These are phyloP conservation scores for Orchestia grillus DNA, from an alignment of 1,140 invertebrate species.

Conservation along the genomic window DNA sequence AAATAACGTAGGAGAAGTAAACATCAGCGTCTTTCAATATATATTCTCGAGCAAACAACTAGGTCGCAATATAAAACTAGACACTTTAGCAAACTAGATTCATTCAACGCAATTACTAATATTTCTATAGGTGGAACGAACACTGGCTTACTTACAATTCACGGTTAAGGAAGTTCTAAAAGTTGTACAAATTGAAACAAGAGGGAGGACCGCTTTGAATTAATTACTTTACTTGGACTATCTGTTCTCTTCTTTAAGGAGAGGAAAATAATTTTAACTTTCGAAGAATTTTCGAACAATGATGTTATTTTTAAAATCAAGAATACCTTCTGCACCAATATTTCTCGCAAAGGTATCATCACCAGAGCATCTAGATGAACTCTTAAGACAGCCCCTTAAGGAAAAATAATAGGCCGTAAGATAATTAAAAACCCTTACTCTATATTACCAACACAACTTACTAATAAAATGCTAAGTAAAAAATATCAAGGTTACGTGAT, in stretches of 20 bases:
- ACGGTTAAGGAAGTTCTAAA: not conserved
- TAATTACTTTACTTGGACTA: not conserved
- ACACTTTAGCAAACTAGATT: conserved; percentile 7
- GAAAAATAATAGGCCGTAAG: not conserved
- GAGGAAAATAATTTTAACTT: not conserved
- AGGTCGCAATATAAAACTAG: not conserved
- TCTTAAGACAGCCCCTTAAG: not conserved
- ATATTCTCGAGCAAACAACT: not conserved
- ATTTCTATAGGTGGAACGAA: not conserved
- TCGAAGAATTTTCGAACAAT: not conserved
- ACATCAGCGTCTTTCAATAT: not conserved
- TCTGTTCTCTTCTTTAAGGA: not conserved
- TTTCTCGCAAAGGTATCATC: not conserved
- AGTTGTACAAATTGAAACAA: not conserved
- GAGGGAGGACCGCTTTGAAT: not conserved
- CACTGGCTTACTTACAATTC: not conserved
- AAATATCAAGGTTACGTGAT: no score
- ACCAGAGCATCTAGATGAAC: not conserved
- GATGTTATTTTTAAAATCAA: no score
- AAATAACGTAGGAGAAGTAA: not conserved
- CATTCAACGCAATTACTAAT: not conserved
- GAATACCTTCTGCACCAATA: not conserved
- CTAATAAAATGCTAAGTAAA: not conserved
- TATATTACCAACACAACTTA: not conserved
- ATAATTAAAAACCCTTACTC: not conserved